Evolutionary conservation across 64 coral and sea anemone genomes (phyloP).

Genomic region (Platygyra sinensis): DNA sequence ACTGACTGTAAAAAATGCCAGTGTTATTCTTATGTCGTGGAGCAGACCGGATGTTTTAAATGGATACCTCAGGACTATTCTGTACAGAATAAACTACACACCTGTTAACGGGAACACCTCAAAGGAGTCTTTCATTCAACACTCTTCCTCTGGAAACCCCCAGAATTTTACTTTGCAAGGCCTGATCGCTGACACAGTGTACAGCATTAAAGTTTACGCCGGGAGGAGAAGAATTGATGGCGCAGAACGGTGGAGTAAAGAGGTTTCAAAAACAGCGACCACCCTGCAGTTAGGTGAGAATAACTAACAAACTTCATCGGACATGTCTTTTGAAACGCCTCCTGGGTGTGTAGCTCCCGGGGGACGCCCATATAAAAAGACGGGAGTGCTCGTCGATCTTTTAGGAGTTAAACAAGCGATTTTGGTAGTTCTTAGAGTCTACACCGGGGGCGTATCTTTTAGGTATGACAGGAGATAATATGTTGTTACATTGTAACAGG

Average conservation of each 20-base stretch:
- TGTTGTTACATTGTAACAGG: no score
- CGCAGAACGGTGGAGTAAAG: constrained; percentile 2
- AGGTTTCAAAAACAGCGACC: constrained; percentile 10
- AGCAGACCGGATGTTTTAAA: constrained; percentile 25
- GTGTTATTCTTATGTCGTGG: constrained; percentile 41
- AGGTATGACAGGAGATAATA: no score
- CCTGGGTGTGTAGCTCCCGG: no score
- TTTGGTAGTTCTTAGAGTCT: no score
- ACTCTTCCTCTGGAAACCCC: not conserved
- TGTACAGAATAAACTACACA: constrained; percentile 34
- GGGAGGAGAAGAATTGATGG: constrained; percentile 56
- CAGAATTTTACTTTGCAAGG: constrained; percentile 33
- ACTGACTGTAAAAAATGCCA: constrained; percentile 14
- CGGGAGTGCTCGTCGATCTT: no score
- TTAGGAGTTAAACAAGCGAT: no score
- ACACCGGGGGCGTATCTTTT: no score
- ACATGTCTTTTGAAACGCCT: no score
- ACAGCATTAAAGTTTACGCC: constrained; percentile 31
- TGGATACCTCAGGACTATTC: constrained; percentile 28
- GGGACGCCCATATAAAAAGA: no score
- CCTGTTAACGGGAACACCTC: constrained; percentile 37
- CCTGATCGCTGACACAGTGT: constrained; percentile 24
- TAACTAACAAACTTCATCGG: not conserved
- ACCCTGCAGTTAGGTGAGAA: constrained; percentile 51
- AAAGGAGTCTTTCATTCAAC: constrained; percentile 16